These are phyloP conservation scores for Scrobipalpa costella DNA, from an alignment of 2,888 invertebrate species.

Conservation along the genomic window DNA sequence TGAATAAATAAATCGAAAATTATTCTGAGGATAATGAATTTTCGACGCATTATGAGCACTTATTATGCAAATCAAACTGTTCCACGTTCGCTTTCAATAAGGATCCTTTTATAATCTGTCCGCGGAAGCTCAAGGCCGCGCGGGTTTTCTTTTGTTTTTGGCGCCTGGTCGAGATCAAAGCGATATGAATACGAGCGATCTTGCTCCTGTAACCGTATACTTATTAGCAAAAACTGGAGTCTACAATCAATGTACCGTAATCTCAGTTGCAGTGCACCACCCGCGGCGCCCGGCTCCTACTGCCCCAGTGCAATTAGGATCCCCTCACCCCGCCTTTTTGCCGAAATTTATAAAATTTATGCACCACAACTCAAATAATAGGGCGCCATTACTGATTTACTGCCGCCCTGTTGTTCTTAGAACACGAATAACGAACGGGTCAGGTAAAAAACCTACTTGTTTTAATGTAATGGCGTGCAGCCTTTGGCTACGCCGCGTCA, in stretches of 20 bases:
- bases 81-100: conserved; percentile 17
- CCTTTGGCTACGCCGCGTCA: conserved; percentile 45
- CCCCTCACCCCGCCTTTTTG: conserved; percentile 38
- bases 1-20: conserved; percentile 1
- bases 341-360: conserved; percentile 67
- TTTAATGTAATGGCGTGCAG: conserved; percentile 59
- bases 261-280: conserved; percentile 45
- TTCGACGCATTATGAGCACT: background rate
- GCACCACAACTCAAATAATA: conserved; percentile 68
- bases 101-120: conserved; percentile 1
- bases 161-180: conserved; percentile 6
- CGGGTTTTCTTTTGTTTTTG: conserved; percentile 8
- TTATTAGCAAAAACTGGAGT: conserved; percentile 20
- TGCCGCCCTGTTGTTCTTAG: conserved; percentile 66
- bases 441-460: conserved; percentile 66
- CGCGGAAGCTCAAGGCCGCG: conserved; percentile 19
- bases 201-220: conserved; percentile 21
- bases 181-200: background rate
- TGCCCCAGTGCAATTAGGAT: conserved; percentile 53
- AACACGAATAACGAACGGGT: conserved; percentile 48
- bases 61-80: conserved; percentile 14
- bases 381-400: conserved; percentile 77
- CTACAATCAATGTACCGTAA: conserved; percentile 36
- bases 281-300: conserved; percentile 54
- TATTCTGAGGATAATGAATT: background rate